phyloP scores from a whole-genome alignment of 2,888 invertebrate genomes.

The Drosophila melanosoma region DNA sequence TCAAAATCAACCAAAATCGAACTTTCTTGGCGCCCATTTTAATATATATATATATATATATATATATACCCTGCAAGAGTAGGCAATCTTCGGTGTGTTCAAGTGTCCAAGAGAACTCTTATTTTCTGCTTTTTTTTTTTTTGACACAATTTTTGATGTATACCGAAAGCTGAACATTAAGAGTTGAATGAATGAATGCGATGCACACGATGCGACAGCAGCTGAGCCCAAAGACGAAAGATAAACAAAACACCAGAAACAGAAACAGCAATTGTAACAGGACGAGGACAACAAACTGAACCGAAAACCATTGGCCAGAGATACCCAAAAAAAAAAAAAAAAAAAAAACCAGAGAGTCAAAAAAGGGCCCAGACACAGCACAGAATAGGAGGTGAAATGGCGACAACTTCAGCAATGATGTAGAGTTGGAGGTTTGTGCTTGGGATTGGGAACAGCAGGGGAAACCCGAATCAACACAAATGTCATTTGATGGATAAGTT shows the following conservation, averaged over 20 bases:
- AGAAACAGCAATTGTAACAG: background rate
- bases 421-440: background rate
- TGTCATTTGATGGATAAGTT: constrained; percentile 79
- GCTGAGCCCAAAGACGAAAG: constrained; percentile 45
- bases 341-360: background rate
- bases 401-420: background rate
- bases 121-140: background rate
- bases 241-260: constrained; percentile 48
- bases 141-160: constrained; percentile 77
- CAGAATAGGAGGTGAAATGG: constrained; percentile 20
- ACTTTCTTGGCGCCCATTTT: background rate
- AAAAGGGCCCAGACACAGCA: constrained; percentile 5
- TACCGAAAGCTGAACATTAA: constrained; percentile 70
- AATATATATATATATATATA: too few relatives aligned
- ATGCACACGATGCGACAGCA: constrained; percentile 31
- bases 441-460: background rate
- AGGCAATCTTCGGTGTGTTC: background rate
- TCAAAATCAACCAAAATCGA: background rate
- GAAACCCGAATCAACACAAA: constrained; percentile 76
- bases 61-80: background rate
- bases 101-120: background rate
- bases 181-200: constrained; percentile 42
- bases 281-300: background rate
- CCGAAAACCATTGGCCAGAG: constrained; percentile 1
- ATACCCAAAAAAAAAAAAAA: background rate